These are phyloP conservation scores for Aurelia coerulea DNA, from an alignment of 30 jellyfish, hydroid and myxozoan genomes.

Conservation along the genomic window DNA sequence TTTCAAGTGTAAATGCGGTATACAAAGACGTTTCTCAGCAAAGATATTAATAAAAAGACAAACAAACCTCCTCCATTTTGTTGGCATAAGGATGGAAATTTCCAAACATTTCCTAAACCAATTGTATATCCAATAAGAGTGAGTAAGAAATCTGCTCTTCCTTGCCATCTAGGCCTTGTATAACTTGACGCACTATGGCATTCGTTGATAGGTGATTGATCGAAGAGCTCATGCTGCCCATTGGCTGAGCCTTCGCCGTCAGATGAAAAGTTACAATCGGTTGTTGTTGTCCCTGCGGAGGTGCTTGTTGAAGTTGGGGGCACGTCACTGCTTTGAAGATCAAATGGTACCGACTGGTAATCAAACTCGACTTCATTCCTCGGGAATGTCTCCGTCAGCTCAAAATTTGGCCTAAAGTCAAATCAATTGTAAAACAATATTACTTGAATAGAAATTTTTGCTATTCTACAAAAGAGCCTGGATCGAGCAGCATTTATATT, in stretches of 20 bases:
- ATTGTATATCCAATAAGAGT: slow-evolving; percentile 92
- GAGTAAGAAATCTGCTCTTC: slow-evolving; percentile 84
- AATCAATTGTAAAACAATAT: no score
- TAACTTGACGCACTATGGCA: slow-evolving; percentile 75
- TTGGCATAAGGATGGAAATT: slow-evolving; percentile 97
- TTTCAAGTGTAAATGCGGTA: no score
- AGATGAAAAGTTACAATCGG: slow-evolving; percentile 83
- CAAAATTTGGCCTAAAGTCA: slow-evolving; percentile 46
- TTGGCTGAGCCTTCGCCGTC: slow-evolving; percentile 83
- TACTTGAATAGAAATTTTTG: no score
- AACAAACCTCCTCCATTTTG: slow-evolving; percentile 95
- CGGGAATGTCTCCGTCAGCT: slow-evolving; percentile 67
- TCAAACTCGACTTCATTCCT: slow-evolving; percentile 57
- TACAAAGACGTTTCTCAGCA: no score
- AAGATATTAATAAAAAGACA: no score
- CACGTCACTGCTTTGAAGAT: slow-evolving; percentile 67
- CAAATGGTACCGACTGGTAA: slow-evolving; percentile 71
- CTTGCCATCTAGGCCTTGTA: slow-evolving; percentile 88
- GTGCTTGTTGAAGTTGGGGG: slow-evolving; percentile 81
- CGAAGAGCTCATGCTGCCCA: slow-evolving; percentile 49
- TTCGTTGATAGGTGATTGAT: slow-evolving; percentile 64
- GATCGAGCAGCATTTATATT: no score
- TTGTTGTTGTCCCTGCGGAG: slow-evolving; percentile 84
- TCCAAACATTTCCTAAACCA: slow-evolving; percentile 98
- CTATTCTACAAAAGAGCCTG: no score